Evolutionary conservation across 1,140 invertebrate species (phyloP).

Genomic region (Hormaphis cornu): DNA sequence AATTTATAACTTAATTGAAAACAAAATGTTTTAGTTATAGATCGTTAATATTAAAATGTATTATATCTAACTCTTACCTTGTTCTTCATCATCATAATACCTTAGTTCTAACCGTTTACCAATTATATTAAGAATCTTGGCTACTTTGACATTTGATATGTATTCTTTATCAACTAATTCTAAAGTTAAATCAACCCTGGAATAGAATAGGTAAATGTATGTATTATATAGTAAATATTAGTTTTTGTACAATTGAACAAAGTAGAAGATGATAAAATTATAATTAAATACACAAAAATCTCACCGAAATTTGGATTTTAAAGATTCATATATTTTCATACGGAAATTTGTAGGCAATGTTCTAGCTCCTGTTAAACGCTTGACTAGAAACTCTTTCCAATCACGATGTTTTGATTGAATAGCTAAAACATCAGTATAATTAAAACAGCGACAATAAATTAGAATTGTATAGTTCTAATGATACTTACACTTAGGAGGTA

Average conservation of each 20-base stretch:
- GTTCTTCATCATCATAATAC: constrained; percentile 67
- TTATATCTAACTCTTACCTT: constrained; percentile 9
- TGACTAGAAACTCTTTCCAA: constrained; percentile 91
- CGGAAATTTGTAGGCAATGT: constrained; percentile 88
- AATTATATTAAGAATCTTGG: constrained; percentile 77
- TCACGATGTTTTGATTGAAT: constrained; percentile 87
- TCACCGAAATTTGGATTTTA: constrained; percentile 67
- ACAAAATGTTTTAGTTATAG: not conserved
- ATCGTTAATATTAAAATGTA: not conserved
- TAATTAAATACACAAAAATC: not conserved
- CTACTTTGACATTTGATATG: constrained; percentile 85
- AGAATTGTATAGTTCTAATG: not conserved
- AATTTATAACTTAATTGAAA: not conserved
- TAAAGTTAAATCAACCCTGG: constrained; percentile 62
- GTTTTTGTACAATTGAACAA: not conserved
- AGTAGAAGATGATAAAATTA: not conserved
- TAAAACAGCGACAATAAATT: not conserved
- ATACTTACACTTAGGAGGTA: constrained; percentile 71
- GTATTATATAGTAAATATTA: constrained; percentile 15
- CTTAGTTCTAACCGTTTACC: constrained; percentile 82
- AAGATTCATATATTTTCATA: constrained; percentile 71
- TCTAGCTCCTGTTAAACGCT: constrained; percentile 79
- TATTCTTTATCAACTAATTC: constrained; percentile 94
- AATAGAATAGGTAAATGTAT: constrained; percentile 5
- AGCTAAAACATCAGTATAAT: constrained; percentile 42